Base-by-base conservation (phyloP, 1,140 invertebrate species). In the Pygmarrhopalites habei region DNA sequence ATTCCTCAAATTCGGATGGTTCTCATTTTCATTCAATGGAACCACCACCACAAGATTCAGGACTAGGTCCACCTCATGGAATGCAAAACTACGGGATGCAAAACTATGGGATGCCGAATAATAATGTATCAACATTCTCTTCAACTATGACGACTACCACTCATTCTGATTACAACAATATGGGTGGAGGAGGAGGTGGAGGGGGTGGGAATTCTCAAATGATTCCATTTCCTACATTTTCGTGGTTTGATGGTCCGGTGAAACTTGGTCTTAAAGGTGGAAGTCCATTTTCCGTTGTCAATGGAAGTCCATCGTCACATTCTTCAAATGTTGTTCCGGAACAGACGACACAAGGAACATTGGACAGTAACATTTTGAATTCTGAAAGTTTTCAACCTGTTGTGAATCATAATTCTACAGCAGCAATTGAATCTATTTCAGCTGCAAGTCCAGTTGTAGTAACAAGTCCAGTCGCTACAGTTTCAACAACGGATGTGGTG, bases 241-340 rank as follows among this genome's bases (percentile, higher is more conserved):
- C 81, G 51, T 79, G 77, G 5, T 75, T 77, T 47, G 80, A 76
- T 67, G 78, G 79, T 17, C 84, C 82, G 71, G 77, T 81, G 57
- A 83, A 82, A 69, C 73, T 86, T 1, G 87, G 85, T 4, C 75
- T 89, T 1, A 76, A 82, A 65, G 87, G 87, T 12, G 87, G 87
- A 1, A 82, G 84, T 0, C 86, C 86, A 0, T 86, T 87, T 60
- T 70, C 66, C 7, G 64, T 70, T 2, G 66, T 70, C 12, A 68
- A 65, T 55, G 69, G 57, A 53, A 59, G 39, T 39, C 43, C 51
- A 17, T 28, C 58, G 15, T 28, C 62, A 10, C 49, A 58, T 23
- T 32, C 46, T 7, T 21, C 64, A 0, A 60, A 55, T 44, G 35
- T 52, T 30, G 23, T 56, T 15, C 28, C 29, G 43, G 58, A 60